Percentiles rank a stretch among this genome's conserved stretches.
phyloP scores from a whole-genome alignment of 2,888 invertebrate species.

The Leptura quadrifasciata region DNA sequence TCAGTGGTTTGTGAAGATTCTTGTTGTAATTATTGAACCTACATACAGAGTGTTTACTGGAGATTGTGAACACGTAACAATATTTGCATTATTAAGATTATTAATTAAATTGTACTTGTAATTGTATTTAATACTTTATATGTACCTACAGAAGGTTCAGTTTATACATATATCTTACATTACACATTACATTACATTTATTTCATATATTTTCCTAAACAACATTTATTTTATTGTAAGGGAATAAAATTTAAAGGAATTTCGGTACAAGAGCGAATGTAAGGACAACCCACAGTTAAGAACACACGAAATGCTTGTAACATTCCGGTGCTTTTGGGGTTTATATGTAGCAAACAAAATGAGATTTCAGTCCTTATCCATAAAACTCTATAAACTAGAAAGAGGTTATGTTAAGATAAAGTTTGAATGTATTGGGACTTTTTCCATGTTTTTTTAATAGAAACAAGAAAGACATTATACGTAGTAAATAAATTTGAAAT shows the following conservation, averaged over 20 bases:
- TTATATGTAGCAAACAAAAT: conserved; percentile 46
- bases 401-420: conserved; percentile 32
- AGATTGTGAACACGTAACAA: no score
- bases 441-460: conserved; percentile 5
- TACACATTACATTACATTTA: no score
- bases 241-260: conserved; percentile 27
- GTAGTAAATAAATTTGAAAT: not conserved
- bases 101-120: no score
- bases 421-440: conserved; percentile 33
- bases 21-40: no score
- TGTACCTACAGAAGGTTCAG: not conserved
- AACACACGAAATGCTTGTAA: conserved; percentile 29
- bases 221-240: conserved; percentile 11
- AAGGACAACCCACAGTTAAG: conserved; percentile 6
- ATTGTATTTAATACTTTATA: not conserved
- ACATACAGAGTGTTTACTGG: no score
- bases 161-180: no score
- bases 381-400: conserved; percentile 44
- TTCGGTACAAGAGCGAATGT: conserved; percentile 25
- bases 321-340: conserved; percentile 36
- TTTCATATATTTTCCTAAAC: conserved; percentile 12
- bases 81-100: no score
- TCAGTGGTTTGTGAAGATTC: no score
- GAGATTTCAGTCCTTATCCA: conserved; percentile 50
- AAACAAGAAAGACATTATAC: conserved; percentile 3